These are phyloP conservation scores for Sebastes cheni DNA, from an alignment of 2,797 vertebrate species.

Conservation along the genomic window DNA sequence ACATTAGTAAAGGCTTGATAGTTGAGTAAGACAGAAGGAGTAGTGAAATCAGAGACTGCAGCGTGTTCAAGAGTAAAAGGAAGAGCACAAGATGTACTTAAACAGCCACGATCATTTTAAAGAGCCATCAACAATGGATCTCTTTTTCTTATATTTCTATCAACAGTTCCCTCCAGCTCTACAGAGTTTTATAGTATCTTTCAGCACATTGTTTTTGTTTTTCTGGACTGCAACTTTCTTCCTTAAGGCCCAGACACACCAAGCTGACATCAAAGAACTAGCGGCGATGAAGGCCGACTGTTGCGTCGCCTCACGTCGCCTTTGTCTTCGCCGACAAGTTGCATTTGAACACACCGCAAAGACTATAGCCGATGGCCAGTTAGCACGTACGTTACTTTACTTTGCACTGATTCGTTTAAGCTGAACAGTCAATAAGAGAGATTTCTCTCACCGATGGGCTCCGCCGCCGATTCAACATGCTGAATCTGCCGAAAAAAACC, in stretches of 20 bases:
- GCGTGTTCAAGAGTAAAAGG: not conserved
- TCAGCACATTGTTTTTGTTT: not conserved
- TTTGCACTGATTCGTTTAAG: too few species aligned
- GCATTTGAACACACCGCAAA: too few species aligned
- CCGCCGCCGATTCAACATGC: too few species aligned
- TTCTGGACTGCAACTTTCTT: not conserved
- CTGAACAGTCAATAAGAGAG: too few species aligned
- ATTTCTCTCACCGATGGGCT: too few species aligned
- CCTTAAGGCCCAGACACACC: too few species aligned
- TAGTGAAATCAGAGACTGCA: not conserved
- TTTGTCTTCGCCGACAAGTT: rapidly evolving
- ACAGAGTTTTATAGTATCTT: not conserved
- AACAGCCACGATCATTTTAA: not conserved
- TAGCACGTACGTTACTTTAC: not conserved
- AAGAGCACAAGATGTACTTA: not conserved
- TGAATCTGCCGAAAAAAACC: too few species aligned
- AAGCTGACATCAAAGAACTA: too few species aligned
- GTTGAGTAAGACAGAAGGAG: not conserved
- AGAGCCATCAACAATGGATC: not conserved
- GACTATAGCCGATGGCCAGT: rapidly evolving
- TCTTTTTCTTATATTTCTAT: not conserved
- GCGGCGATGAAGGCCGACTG: too few species aligned
- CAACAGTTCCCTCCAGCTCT: not conserved
- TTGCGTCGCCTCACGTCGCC: too few species aligned
- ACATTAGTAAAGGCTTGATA: not conserved